Conservation (phyloP, 2,888 invertebrate genomes). For the Philopedon plagiatum region DNA sequence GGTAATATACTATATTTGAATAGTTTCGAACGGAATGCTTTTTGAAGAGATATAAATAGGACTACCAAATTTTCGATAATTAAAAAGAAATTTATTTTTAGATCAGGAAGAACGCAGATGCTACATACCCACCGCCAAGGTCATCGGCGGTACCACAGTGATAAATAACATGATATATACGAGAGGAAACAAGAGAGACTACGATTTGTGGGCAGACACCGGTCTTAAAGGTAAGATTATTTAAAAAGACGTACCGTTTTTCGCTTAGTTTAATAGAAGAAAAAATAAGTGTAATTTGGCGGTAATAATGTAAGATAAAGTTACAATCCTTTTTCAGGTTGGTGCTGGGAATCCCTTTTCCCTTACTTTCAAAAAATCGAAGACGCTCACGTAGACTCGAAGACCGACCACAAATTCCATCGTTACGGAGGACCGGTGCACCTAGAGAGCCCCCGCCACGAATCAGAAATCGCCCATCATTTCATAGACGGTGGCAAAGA, state of each 20-base stretch:
- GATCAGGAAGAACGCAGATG: constrained; percentile 41
- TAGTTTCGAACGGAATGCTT: too few species aligned
- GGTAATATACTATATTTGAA: too few species aligned
- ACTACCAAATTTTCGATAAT: too few species aligned
- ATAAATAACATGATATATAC: constrained; percentile 73
- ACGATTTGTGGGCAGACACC: constrained; percentile 76
- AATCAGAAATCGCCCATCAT: constrained; percentile 62
- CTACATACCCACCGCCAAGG: constrained; percentile 57
- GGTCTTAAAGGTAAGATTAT: constrained; percentile 60
- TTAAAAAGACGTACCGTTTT: background rate
- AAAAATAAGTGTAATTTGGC: too few species aligned
- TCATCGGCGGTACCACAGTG: constrained; percentile 70
- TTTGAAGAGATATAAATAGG: too few species aligned
- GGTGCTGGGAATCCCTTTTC: constrained; percentile 70
- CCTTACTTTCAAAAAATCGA: constrained; percentile 67
- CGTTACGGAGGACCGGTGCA: constrained; percentile 73
- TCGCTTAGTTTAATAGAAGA: too few species aligned
- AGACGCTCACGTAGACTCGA: constrained; percentile 60
- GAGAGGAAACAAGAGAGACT: constrained; percentile 77
- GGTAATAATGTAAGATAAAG: background rate
- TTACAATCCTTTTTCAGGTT: constrained; percentile 65
- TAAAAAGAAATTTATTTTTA: constrained; percentile 25
- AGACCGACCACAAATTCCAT: constrained; percentile 67
- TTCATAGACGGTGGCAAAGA: constrained; percentile 76
- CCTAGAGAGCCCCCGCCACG: constrained; percentile 66